A percentile compares a stretch with the other conserved stretches of the same genome.
These are phyloP conservation scores for Hypsopygia costalis DNA, from an alignment of 2,888 invertebrate species.

Conservation along the genomic window DNA sequence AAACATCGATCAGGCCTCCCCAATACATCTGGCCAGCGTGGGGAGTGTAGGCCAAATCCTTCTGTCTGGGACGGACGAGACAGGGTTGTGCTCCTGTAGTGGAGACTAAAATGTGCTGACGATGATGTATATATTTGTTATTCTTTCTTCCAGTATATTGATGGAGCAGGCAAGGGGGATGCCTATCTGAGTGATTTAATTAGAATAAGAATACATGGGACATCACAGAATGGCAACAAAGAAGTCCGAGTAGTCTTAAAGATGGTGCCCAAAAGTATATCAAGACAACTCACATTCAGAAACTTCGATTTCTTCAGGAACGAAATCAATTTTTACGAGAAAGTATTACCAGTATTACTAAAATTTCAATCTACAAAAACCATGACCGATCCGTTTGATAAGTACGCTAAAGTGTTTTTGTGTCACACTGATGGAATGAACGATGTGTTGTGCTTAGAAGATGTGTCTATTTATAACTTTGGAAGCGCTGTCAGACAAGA, in stretches of 20 bases:
- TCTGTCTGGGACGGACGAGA: too few relatives aligned
- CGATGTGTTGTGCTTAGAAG: constrained; percentile 80
- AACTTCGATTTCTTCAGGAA: constrained; percentile 85
- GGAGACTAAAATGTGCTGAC: too few relatives aligned
- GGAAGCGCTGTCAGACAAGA: constrained; percentile 65
- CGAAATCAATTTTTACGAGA: constrained; percentile 84
- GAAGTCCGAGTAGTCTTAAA: constrained; percentile 82
- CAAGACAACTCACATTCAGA: constrained; percentile 82
- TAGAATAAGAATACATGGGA: constrained; percentile 78
- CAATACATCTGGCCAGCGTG: too few relatives aligned
- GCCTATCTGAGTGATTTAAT: constrained; percentile 84
- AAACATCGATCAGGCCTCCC: too few relatives aligned
- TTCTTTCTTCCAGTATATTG: constrained; percentile 50
- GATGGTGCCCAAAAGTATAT: constrained; percentile 82
- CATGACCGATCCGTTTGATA: constrained; percentile 68
- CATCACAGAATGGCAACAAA: constrained; percentile 36
- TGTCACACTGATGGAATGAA: constrained; percentile 71
- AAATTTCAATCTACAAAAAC: constrained; percentile 59
- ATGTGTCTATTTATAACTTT: constrained; percentile 67
- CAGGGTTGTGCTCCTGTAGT: too few relatives aligned
- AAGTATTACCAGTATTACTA: constrained; percentile 66
- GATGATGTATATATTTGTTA: neutral
- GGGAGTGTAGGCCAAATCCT: too few relatives aligned
- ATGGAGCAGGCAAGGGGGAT: constrained; percentile 82
- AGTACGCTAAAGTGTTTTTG: constrained; percentile 69